Percentiles rank a stretch among this genome's conserved stretches.
Conservation (phyloP, 1,140 invertebrate species). For the Meloidogyne hapla region DNA sequence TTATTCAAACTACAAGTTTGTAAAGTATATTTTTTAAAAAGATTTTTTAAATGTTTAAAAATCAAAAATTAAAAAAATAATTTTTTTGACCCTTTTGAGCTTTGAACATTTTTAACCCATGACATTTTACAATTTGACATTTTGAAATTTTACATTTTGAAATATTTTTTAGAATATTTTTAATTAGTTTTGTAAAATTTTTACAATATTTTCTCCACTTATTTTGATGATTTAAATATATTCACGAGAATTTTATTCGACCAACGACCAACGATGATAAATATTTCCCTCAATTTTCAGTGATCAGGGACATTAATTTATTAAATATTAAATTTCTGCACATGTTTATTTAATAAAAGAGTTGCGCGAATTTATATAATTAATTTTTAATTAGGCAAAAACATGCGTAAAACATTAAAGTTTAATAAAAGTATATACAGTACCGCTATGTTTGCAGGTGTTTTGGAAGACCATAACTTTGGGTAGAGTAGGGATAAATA, state of each 20-base stretch:
- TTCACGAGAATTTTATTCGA: background rate
- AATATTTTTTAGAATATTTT: background rate
- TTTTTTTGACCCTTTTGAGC: too few relatives aligned
- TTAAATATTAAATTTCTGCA: background rate
- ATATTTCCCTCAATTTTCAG: background rate
- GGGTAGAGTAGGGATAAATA: too few relatives aligned
- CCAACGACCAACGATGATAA: conserved; percentile 1
- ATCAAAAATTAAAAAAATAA: too few relatives aligned
- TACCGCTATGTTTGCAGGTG: too few relatives aligned
- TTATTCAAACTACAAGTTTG: too few relatives aligned
- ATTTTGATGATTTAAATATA: background rate
- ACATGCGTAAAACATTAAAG: background rate
- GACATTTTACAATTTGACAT: too few relatives aligned
- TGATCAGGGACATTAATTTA: background rate
- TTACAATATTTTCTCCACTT: background rate
- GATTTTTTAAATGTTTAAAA: too few relatives aligned
- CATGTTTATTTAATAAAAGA: background rate
- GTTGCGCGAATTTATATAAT: background rate
- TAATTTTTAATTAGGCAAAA: background rate
- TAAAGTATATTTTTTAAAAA: too few relatives aligned
- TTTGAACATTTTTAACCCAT: too few relatives aligned
- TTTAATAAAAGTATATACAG: too few relatives aligned
- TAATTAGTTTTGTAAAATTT: background rate
- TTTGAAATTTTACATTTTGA: background rate
- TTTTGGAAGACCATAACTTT: too few relatives aligned